A percentile compares a stretch with the other conserved stretches of the same genome.
Conservation (phyloP, 2,797 vertebrate genomes). For the Picus viridis region DNA sequence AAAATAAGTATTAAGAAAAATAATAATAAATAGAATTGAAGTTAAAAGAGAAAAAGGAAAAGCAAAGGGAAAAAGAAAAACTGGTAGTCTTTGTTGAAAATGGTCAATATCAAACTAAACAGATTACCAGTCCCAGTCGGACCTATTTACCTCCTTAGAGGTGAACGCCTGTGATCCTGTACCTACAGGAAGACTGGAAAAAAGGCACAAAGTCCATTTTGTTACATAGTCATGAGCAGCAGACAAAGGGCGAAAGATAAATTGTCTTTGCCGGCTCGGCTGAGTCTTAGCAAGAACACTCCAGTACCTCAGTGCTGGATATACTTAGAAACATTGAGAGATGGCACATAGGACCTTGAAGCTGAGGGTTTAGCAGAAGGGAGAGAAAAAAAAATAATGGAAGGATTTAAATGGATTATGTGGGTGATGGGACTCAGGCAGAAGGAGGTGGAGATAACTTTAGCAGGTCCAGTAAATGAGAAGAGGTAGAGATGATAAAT, state of each 20-base stretch:
- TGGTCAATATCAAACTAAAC: neutral
- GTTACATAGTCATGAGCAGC: neutral
- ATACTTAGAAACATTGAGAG: neutral
- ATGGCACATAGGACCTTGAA: neutral
- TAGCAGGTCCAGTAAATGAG: neutral
- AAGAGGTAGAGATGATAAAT: slow-evolving; percentile 21
- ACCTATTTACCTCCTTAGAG: neutral
- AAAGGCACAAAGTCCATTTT: neutral
- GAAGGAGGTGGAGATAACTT: slow-evolving; percentile 45
- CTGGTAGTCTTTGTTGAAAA: neutral
- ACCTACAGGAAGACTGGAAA: neutral
- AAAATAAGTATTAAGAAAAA: neutral
- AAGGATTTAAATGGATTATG: slow-evolving; percentile 46
- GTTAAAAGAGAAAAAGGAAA: neutral
- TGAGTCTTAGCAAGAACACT: neutral
- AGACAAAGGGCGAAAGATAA: neutral
- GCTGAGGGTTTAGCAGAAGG: neutral
- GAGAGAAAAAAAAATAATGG: neutral
- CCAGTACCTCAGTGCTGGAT: neutral
- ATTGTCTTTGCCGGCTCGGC: neutral
- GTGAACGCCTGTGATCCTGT: neutral
- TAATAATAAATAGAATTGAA: neutral
- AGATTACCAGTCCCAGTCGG: neutral
- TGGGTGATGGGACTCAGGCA: neutral
- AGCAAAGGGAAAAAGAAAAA: neutral